Evolutionary conservation across 2,888 invertebrate genomes (phyloP).

Genomic region (Serripes groenlandicus): DNA sequence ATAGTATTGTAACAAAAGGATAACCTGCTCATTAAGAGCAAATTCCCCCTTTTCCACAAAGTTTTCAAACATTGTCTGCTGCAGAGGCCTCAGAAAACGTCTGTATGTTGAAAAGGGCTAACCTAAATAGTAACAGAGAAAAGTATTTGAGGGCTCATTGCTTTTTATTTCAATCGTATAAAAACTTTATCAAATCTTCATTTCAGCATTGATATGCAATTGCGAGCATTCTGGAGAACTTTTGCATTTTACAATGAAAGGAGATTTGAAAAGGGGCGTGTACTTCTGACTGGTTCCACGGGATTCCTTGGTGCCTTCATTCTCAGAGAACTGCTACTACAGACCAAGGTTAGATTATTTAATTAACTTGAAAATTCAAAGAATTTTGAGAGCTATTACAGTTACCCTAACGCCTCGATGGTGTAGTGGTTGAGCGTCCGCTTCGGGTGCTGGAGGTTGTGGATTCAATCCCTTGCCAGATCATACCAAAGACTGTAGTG

Average conservation of each 20-base stretch:
- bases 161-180: background rate
- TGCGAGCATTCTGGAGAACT: conserved; percentile 87
- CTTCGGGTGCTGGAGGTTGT: too few species aligned
- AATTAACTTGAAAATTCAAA: too few species aligned
- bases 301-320: conserved; percentile 86
- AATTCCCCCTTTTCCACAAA: conserved; percentile 1
- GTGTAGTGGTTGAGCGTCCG: too few species aligned
- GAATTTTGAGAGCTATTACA: too few species aligned
- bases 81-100: background rate
- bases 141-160: background rate
- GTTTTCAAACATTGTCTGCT: background rate
- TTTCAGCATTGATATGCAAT: conserved; percentile 86
- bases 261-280: conserved; percentile 84
- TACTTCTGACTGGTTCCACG: conserved; percentile 86
- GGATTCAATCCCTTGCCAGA: too few species aligned
- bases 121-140: background rate
- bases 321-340: conserved; percentile 83
- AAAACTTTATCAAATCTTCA: too few species aligned
- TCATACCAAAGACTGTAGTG: too few species aligned
- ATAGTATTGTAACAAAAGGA: background rate
- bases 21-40: background rate
- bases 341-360: conserved; percentile 79
- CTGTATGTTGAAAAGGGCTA: background rate
- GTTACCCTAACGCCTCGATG: too few species aligned
- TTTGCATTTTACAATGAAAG: conserved; percentile 80